A percentile compares a stretch with the other conserved stretches of the same genome.
Evolutionary conservation across 2,797 vertebrate species (phyloP).

Genomic region (Melanotaenia boesemani): DNA sequence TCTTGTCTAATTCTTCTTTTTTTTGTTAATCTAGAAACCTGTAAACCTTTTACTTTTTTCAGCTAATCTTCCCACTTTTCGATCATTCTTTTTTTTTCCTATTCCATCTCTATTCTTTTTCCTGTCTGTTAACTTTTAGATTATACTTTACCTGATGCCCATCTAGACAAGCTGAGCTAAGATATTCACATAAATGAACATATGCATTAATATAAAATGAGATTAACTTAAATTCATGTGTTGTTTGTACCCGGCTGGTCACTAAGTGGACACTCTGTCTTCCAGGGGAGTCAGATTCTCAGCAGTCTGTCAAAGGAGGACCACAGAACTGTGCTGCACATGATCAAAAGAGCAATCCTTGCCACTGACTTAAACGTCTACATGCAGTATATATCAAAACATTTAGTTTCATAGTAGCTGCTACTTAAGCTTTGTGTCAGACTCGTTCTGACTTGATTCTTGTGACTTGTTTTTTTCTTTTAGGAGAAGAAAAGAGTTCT

Average conservation of each 20-base stretch:
- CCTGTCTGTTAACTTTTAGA: background rate
- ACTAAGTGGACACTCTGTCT: conserved; percentile 3
- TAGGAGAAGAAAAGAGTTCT: conserved; percentile 64
- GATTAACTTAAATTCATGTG: background rate
- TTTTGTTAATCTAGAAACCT: background rate
- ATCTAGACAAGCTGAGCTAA: background rate
- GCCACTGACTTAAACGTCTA: conserved; percentile 69
- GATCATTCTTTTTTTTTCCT: background rate
- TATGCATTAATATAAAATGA: background rate
- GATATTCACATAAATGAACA: background rate
- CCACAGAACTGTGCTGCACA: conserved; percentile 51
- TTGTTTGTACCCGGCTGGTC: background rate
- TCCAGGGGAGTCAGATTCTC: conserved; percentile 74
- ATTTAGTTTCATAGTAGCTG: conserved; percentile 15
- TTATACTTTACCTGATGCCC: background rate
- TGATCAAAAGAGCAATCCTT: conserved; percentile 75
- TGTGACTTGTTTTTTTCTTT: conserved; percentile 12
- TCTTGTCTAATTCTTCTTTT: background rate
- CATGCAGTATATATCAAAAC: conserved; percentile 56
- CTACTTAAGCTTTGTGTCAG: background rate
- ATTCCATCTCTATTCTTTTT: background rate
- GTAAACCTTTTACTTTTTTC: background rate
- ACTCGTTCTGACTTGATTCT: background rate
- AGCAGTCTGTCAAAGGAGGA: conserved; percentile 60
- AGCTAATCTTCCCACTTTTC: too few relatives aligned